Base-by-base conservation (phyloP, 1,140 invertebrate genomes). In the Saccostrea cuccullata region DNA sequence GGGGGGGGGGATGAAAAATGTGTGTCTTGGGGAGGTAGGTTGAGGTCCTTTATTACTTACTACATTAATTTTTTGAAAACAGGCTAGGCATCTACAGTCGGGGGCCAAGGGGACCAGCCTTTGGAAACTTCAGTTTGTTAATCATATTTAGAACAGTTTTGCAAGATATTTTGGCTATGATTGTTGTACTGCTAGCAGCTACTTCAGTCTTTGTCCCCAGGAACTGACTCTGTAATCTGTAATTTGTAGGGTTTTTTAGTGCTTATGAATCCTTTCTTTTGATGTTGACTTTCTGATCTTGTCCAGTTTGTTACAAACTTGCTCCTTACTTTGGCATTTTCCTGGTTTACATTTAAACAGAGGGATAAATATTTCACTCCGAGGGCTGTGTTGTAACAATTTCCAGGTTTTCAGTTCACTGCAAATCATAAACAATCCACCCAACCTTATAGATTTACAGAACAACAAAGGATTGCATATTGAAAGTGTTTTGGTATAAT, bases 281-380 rank as follows among this genome's bases (percentile, higher is more conserved):
- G 70, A 77, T 77, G 70, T 77, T 77, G 70, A 77, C 70, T 77
- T 77, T 30, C 26, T 77, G 26, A 23, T 77, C 70, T 77, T 77
- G 70, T 36, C 26, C 26, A 30, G 26, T 77, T 77, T 77, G 15
- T 30, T 77, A 36, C 70, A 77, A 77, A 77, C 70, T 77, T 77
- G 70, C 70, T 77, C 70, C 26, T 77, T 77, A 77, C 23, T 26
- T 36, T 77, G 70, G 70, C 26, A 12, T 77, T 77, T 77, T 77
- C 26, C 26, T 77, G 70, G 30, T 30, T 26, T 30, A 77, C 26
- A 30, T 26, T 26, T 77, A 77, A 77, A 77, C 70, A 77, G 30
- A 36, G 30, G 70, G 26, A 77, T 77, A 77, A 77, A 77, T 77
- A 77, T 77, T 77, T 77, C 70, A 77, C 70, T 77, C 26, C 0